Evolutionary conservation across 2,797 vertebrate genomes (phyloP).

Genomic region (Gallinago solitaria): DNA sequence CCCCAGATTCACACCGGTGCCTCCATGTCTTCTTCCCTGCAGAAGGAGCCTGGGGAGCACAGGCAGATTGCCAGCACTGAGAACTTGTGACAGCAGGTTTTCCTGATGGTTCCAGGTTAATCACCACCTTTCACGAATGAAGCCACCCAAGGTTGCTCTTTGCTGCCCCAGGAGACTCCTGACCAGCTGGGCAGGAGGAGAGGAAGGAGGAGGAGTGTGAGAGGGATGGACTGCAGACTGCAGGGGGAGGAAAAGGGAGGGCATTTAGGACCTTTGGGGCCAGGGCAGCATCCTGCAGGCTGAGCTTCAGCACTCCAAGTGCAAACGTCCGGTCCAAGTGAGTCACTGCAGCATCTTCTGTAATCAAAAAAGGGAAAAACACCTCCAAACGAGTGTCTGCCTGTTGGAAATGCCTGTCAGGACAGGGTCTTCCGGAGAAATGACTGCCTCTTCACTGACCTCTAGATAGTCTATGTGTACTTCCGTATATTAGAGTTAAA

Average conservation of each 20-base stretch:
- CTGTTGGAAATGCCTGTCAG: neutral
- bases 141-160: neutral
- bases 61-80: neutral
- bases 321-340: fast-evolving
- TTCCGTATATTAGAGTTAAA: neutral
- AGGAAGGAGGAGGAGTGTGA: neutral
- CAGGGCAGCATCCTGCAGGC: neutral
- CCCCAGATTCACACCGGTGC: fast-evolving
- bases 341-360: neutral
- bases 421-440: neutral
- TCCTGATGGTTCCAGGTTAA: neutral
- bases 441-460: neutral
- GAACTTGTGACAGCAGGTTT: neutral
- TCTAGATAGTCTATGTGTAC: neutral
- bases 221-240: neutral
- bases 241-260: neutral
- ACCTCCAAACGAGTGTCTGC: neutral
- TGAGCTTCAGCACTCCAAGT: neutral
- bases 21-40: neutral
- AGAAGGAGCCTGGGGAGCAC: neutral
- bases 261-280: neutral
- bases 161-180: neutral
- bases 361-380: neutral
- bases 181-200: neutral
- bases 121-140: fast-evolving